These are phyloP conservation scores for Coelinius sp. DNA, from an alignment of 2,888 invertebrate species.

Conservation along the genomic window DNA sequence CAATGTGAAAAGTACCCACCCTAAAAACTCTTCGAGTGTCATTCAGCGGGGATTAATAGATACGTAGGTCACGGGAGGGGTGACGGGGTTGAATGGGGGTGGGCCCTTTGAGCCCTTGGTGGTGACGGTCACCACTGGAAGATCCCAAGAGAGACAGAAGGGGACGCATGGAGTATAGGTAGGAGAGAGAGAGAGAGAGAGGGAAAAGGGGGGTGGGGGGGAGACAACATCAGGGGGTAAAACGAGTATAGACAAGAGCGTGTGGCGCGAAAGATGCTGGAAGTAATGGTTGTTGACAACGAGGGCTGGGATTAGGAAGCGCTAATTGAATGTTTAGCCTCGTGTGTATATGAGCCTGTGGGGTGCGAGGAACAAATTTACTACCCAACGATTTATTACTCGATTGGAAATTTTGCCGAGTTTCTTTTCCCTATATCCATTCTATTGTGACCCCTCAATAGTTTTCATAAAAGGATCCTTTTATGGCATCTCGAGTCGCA, in stretches of 20 bases:
- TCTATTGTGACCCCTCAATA: neutral
- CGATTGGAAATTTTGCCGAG: neutral
- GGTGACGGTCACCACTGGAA: conserved; percentile 27
- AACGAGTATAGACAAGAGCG: conserved; percentile 33
- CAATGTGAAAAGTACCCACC: conserved; percentile 43
- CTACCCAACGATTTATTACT: conserved; percentile 57
- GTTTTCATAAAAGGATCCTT: conserved; percentile 19
- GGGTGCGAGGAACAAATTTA: conserved; percentile 1
- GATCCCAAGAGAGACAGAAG: conserved; percentile 39
- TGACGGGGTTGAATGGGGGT: conserved; percentile 39
- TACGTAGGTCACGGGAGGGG: conserved; percentile 59
- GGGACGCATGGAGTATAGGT: conserved; percentile 45
- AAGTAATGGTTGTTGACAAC: conserved; percentile 70
- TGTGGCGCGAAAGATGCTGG: conserved; percentile 65
- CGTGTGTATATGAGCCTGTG: conserved; percentile 34
- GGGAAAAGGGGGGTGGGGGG: conserved; percentile 43
- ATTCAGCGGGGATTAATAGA: conserved; percentile 68
- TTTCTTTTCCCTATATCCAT: neutral
- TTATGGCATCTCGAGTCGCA: neutral
- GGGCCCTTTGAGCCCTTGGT: conserved; percentile 12
- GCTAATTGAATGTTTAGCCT: conserved; percentile 71
- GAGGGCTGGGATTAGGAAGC: conserved; percentile 66
- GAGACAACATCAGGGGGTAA: conserved; percentile 46
- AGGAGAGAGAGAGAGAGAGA: conserved; percentile 43
- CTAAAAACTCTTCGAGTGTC: conserved; percentile 65